Conservation (phyloP, 2,113 vertebrate species). For the Patagioenas fasciata region DNA sequence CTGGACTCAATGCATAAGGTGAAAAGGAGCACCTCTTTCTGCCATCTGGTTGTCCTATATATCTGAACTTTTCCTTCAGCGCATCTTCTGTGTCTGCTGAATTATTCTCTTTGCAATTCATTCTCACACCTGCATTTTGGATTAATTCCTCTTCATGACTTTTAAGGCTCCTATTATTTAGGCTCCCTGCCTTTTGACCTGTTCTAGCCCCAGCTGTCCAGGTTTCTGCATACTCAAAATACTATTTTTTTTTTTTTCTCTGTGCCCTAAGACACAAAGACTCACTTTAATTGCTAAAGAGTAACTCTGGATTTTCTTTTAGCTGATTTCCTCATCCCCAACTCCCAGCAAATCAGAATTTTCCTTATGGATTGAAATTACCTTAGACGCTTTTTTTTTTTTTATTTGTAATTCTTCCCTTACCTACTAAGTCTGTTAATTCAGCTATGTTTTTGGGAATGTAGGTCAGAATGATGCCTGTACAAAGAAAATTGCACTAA, state of each 20-base stretch:
- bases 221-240: neutral
- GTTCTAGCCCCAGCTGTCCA: neutral
- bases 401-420: neutral
- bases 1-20: neutral
- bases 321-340: neutral
- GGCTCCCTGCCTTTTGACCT: neutral
- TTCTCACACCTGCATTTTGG: neutral
- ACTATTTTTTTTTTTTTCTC: neutral
- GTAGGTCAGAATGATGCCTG: neutral
- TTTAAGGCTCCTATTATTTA: neutral
- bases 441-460: neutral
- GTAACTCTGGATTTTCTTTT: neutral
- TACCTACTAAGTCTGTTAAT: neutral
- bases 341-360: neutral
- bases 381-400: neutral
- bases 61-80: neutral
- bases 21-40: neutral
- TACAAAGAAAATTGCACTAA: neutral
- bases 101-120: neutral
- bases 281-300: neutral
- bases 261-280: neutral
- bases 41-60: neutral
- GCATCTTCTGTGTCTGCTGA: fast-evolving
- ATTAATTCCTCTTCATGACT: neutral
- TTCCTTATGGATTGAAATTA: neutral